Conservation (phyloP, 2,797 vertebrate genomes). For the Apogon talboti region DNA sequence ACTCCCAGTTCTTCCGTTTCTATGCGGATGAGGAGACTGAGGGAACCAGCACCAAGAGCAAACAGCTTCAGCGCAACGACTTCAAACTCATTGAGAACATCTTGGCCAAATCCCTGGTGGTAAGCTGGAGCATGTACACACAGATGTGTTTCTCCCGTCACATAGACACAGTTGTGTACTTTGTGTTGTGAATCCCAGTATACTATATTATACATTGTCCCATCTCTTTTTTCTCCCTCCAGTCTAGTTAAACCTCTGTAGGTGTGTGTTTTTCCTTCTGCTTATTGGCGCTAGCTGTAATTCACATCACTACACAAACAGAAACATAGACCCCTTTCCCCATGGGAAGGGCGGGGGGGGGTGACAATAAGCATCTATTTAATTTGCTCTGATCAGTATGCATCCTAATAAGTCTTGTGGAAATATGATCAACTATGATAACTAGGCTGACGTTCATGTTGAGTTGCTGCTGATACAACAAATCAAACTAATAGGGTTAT, state of each 20-base stretch:
- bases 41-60: slow-evolving; percentile 92
- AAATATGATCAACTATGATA: slow-evolving; percentile 33
- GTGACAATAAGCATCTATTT: slow-evolving; percentile 39
- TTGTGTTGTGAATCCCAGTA: neutral
- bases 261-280: neutral
- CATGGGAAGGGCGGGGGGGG: neutral
- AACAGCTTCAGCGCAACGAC: slow-evolving; percentile 93
- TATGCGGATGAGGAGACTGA: slow-evolving; percentile 98
- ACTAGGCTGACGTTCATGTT: slow-evolving; percentile 4
- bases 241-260: too few species aligned
- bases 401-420: slow-evolving; percentile 48
- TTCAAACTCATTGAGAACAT: slow-evolving; percentile 98
- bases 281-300: slow-evolving; percentile 29
- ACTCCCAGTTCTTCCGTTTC: slow-evolving; percentile 98
- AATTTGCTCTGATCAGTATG: slow-evolving; percentile 45
- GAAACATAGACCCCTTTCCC: neutral
- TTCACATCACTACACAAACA: slow-evolving; percentile 32
- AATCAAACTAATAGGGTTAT: neutral
- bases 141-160: neutral
- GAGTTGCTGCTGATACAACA: slow-evolving; percentile 1
- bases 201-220: too few species aligned
- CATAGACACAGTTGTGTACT: slow-evolving; percentile 3
- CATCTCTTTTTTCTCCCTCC: slow-evolving; percentile 1
- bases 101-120: slow-evolving; percentile 93
- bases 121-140: slow-evolving; percentile 74